phyloP scores from a whole-genome alignment of 2,797 vertebrate genomes.

The Coregonus suidteri region DNA sequence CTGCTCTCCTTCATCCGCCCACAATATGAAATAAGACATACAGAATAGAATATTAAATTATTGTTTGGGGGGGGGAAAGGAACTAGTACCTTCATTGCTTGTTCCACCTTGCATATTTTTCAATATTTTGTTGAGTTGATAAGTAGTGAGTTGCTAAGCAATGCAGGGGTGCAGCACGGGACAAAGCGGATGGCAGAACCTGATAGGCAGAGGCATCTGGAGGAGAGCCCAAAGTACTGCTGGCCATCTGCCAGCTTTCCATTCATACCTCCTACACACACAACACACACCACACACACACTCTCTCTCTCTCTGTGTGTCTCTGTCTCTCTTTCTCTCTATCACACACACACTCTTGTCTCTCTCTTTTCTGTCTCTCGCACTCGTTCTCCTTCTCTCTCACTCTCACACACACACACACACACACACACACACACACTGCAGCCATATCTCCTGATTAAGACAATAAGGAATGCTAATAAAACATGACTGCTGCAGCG shows the following conservation, averaged over 20 bases:
- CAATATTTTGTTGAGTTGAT: conserved; percentile 48
- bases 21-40: neutral
- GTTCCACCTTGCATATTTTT: conserved; percentile 35
- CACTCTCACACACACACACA: too few species aligned
- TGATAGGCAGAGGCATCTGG: conserved; percentile 54
- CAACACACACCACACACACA: too few species aligned
- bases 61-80: conserved; percentile 8
- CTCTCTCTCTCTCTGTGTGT: neutral
- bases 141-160: conserved; percentile 53
- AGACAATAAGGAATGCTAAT: conserved; percentile 45
- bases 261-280: conserved; percentile 49
- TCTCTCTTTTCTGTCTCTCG: too few species aligned
- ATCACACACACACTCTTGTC: neutral
- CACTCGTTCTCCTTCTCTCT: too few species aligned
- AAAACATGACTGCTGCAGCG: conserved; percentile 35
- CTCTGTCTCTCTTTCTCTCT: neutral
- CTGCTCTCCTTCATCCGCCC: neutral
- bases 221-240: conserved; percentile 33
- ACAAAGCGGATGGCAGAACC: conserved; percentile 10
- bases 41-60: conserved; percentile 3
- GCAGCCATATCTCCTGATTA: conserved; percentile 56
- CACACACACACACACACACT: neutral
- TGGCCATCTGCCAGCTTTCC: conserved; percentile 40
- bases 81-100: too few species aligned
- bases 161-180: conserved; percentile 35